Evolutionary conservation across 2,113 vertebrate species (phyloP), one percentile per base, ranked within the genome.

Genomic region (Gymnogyps californianus): DNA sequence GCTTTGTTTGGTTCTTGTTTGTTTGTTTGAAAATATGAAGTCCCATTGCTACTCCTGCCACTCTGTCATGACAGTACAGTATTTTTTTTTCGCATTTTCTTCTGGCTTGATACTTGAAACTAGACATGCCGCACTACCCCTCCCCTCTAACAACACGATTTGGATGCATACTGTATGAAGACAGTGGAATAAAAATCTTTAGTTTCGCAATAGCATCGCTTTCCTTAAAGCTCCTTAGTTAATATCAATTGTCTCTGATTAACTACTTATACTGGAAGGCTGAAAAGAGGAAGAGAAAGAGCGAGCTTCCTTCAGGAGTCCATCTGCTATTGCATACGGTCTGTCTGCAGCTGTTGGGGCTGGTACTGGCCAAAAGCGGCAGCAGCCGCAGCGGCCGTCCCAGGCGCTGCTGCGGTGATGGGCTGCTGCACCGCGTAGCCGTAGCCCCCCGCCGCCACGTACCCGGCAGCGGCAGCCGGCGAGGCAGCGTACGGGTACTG

Each of bases 401-500:
- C 99, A 0, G 99, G 99, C 1, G 99, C 98, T 1, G 99, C 98
- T 2, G 99, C 98, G 29, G 99, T 96, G 79, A 99, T 97, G 51
- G 99, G 99, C 97, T 99, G 99, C 98, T 99, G 99, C 91, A 99
- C 98, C 1, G 99, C 99, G 1, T 99, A 99, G 96, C 99, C 99
- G 1, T 99, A 99, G 78, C 99, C 99, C 14, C 99, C 98, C 0
- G 99, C 97, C 4, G 99, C 98, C 96, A 99, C 97, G 10, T 99
- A 99, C 22, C 99, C 99, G 0, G 99, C 97, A 2, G 99, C 98
- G 0, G 99, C 98, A 0, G 99, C 99, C 0, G 99, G 99, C 1
- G 99, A 99, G 28, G 99, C 99, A 0, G 99, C 99, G 7, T 99
- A 99, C 0, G 99, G 99, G 97, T 99, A 99, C 96, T 99, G 99